These are phyloP conservation scores for Salvelinus namaycush DNA, from an alignment of 2,113 vertebrate genomes.

Conservation along the genomic window DNA sequence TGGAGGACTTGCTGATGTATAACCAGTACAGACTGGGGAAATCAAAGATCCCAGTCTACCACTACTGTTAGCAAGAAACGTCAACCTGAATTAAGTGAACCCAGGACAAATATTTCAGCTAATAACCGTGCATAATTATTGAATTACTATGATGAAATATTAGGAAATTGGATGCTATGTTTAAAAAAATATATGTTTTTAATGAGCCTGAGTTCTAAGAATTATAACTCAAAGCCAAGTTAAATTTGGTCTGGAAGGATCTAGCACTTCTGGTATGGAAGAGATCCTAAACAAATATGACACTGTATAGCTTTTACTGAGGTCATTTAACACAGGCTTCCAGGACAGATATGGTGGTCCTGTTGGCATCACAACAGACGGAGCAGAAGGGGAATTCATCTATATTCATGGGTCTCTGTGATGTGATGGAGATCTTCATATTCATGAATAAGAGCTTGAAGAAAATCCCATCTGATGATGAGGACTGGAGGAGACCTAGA, in stretches of 20 bases:
- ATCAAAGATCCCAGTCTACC: constrained; percentile 57
- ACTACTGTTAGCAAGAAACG: constrained; percentile 69
- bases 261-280: not conserved
- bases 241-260: constrained; percentile 33
- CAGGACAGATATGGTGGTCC: constrained; percentile 43
- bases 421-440: not conserved
- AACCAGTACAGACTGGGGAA: constrained; percentile 21
- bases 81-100: constrained; percentile 68
- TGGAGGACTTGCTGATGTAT: constrained; percentile 12
- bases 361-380: constrained; percentile 58
- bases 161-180: constrained; percentile 63
- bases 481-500: not conserved
- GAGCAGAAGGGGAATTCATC: constrained; percentile 53
- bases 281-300: too few relatives aligned
- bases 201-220: constrained; percentile 47
- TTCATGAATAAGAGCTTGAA: not conserved
- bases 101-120: constrained; percentile 75
- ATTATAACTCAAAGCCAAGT: constrained; percentile 21
- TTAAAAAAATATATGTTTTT: constrained; percentile 18
- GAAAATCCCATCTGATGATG: not conserved
- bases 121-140: constrained; percentile 73
- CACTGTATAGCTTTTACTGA: too few relatives aligned
- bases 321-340: not conserved
- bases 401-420: constrained; percentile 21
- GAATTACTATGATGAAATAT: constrained; percentile 69